Evolutionary conservation across 1,140 invertebrate genomes (phyloP).

Genomic region (Micrasema minimum): DNA sequence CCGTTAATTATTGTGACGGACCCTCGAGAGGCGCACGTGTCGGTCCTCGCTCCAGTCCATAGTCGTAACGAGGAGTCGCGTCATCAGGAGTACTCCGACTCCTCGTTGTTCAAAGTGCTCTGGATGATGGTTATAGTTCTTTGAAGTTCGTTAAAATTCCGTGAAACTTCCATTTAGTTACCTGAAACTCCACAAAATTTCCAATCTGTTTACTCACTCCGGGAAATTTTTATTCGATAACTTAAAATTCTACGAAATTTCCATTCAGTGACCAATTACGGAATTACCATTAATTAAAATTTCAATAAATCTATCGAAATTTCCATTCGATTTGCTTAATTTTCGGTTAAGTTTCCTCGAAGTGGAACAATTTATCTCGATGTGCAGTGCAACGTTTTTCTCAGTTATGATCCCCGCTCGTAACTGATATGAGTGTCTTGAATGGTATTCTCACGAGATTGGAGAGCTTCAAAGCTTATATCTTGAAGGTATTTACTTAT

Average conservation of each 20-base stretch:
- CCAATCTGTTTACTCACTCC: too few relatives aligned
- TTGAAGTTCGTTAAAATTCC: neutral
- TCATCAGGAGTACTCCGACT: neutral
- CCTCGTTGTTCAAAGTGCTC: neutral
- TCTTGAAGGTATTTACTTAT: slow-evolving; percentile 33
- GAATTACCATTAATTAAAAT: too few relatives aligned
- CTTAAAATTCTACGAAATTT: too few relatives aligned
- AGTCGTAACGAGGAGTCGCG: neutral
- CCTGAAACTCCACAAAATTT: neutral
- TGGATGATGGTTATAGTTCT: neutral
- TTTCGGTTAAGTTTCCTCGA: neutral
- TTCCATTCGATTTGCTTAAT: neutral
- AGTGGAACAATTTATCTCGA: neutral
- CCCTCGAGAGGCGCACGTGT: slow-evolving; percentile 37
- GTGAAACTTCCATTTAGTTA: too few relatives aligned
- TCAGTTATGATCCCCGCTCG: slow-evolving; percentile 2
- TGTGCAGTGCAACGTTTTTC: neutral
- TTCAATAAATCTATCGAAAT: too few relatives aligned
- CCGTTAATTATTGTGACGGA: slow-evolving; percentile 34
- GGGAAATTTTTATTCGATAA: too few relatives aligned
- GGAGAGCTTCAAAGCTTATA: slow-evolving; percentile 41
- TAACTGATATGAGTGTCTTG: slow-evolving; percentile 39
- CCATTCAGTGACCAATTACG: too few relatives aligned
- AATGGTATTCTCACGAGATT: slow-evolving; percentile 34
- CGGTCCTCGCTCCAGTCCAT: neutral